Conservation (phyloP, 1,140 invertebrate species). For the Magallana gigas region DNA sequence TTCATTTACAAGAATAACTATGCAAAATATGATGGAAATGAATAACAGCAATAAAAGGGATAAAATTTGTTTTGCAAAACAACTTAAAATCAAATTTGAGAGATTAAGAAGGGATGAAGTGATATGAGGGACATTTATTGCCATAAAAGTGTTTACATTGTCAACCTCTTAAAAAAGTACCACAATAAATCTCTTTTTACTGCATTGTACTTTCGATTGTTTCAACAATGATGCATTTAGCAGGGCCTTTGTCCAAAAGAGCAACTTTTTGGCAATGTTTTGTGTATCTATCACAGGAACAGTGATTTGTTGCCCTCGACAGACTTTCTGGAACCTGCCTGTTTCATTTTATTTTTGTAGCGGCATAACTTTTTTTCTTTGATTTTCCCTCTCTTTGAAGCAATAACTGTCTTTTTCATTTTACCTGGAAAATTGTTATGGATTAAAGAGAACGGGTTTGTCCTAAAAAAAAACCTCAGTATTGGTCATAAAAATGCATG, state of each 20-base stretch:
- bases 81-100: background rate
- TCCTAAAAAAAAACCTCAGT: background rate
- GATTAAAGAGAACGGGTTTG: background rate
- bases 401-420: background rate
- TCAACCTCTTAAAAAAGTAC: background rate
- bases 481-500: background rate
- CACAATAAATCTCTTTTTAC: background rate
- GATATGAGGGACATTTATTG: background rate
- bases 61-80: background rate
- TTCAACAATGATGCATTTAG: conserved; percentile 8
- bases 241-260: background rate
- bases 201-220: conserved; percentile 8
- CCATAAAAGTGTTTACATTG: background rate
- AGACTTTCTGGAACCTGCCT: background rate
- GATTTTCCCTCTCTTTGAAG: background rate
- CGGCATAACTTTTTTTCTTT: background rate
- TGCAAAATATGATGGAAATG: too few species aligned
- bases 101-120: background rate
- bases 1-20: too few species aligned
- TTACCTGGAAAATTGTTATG: conserved; percentile 10
- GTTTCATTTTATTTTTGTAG: background rate
- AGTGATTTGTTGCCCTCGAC: background rate
- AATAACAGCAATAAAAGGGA: background rate
- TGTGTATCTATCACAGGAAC: background rate
- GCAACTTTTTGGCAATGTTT: background rate